Evolutionary conservation across 2,888 invertebrate species (phyloP), one percentile per base, ranked within the genome.

Genomic region (Nomada ruficornis): DNA sequence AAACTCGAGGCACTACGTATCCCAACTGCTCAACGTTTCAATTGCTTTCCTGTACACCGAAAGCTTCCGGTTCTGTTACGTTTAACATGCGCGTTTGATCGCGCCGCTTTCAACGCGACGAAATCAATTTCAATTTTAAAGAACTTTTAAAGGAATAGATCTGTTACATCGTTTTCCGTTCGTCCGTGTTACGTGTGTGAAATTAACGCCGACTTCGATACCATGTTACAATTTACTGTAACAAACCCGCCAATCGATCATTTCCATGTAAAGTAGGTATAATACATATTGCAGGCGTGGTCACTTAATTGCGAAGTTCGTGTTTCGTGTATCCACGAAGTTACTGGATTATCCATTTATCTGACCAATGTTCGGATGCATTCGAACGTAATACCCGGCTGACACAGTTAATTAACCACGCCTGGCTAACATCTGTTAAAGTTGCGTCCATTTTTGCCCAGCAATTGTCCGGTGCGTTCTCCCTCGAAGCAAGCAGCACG

Each of bases 401-500:
- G 29, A 50, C 80, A 65, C 76, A 59, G 71, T 71, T 79, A 67
- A 84, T 84, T 87, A 76, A 47, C 44, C 59, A 67, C 62, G 50
- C 20, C 73, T 42, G 64, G 57, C 29, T 47, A 75, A 76, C 79
- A 55, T 59, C 55, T 42, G 50, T 47, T 36, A 65, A 59, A 63
- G 60, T 75, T 52, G 42, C 67, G 9, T 23, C 50, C 62, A 62
- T 67, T 81, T 88, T 81, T 74, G 36, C 70, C 60, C 72, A 29
- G 54, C 52, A 50, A 75, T 67, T 75, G 60, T 57, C 57, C 78
- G 59, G 42, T 60, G 63, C 79, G 71, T 54, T 71, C 60, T 47
- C 74, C 72, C 68, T 60, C 69, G 76, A 55, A 75, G 77, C 78
- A 60, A 60, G 23, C 57, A 26, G n/a, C 18, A 36, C 20, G 62